Evolutionary conservation across 2,797 vertebrate genomes (phyloP).

Genomic region (Poliocrania exsul): DNA sequence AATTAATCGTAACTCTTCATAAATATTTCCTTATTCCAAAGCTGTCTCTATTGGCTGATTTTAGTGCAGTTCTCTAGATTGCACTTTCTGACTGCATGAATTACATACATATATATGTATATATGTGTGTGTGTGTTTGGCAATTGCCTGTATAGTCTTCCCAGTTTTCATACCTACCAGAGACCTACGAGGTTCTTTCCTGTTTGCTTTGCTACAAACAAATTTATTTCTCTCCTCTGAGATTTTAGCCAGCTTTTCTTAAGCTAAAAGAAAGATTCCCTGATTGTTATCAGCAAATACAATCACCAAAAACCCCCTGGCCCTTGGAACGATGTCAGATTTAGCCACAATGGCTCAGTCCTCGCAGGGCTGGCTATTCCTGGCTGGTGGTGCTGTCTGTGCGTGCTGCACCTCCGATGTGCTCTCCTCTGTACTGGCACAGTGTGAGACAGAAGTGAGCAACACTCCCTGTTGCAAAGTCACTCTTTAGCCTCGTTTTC

Average conservation of each 20-base stretch:
- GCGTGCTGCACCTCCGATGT: not conserved
- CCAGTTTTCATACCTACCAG: not conserved
- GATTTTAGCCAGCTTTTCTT: not conserved
- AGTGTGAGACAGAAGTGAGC: not conserved
- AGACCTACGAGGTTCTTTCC: not conserved
- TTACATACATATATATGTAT: no score
- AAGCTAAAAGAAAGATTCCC: not conserved
- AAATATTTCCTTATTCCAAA: not conserved
- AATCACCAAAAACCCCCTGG: not conserved
- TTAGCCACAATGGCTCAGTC: not conserved
- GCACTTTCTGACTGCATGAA: not conserved
- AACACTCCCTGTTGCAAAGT: not conserved
- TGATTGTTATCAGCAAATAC: not conserved
- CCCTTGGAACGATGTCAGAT: not conserved
- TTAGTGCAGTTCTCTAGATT: not conserved
- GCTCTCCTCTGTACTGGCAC: not conserved
- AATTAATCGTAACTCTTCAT: not conserved
- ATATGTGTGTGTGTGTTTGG: not conserved
- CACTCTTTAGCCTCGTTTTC: not conserved
- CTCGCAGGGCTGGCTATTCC: not conserved
- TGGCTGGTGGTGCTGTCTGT: not conserved
- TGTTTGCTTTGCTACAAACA: not conserved
- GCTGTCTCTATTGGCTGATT: not conserved
- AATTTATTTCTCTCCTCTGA: not conserved
- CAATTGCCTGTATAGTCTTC: not conserved